Base-by-base conservation (phyloP, 2,797 vertebrate genomes). In the Scarus forsteni region DNA sequence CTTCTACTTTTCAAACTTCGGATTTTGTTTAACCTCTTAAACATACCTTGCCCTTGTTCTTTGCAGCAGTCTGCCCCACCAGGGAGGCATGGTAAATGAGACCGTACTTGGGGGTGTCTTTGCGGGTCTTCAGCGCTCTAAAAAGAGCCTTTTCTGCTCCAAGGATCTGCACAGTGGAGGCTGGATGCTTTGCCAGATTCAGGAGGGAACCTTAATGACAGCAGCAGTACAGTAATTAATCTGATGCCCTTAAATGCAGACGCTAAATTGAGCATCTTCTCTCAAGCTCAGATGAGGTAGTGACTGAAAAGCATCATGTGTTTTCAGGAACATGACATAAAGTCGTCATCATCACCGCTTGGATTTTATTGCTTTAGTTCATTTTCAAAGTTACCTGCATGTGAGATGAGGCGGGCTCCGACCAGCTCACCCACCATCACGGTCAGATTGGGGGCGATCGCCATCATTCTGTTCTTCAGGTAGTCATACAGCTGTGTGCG, bases 381-480 rank as follows among this genome's bases (percentile, higher is more conserved):
- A n/a, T 0, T 36, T 10, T 0, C 1, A 0, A 38, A 86, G 92
- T 71, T 73, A 99, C 98, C 98, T 57, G 98, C 98, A 54, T 99
- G 98, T 10, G 98, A 95, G 84, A 99, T 98, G 16, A 99, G 96
- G 10, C 98, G 94, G 10, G 98, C 98, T 36, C 98, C 98, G 5
- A 99, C 98, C 77, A 99, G 92, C 60, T 99, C 98, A 0, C 98
- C 98, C 86, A 99, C 98, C 96, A 99, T 97, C 15, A 99, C 81
- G 0, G 98, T 99, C 69, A 99, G 94, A 77, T 99, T 99, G 48
- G 98, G 98, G 12, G 98, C 98, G 45, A 99, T 99, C 0, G 98
- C 98, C 96, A 95, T 99, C 98, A 99, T 99, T 42, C 98, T 92
- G 92, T 99, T 99, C 91, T 99, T 99, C 65, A 99, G 91, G 87